Base-by-base conservation (phyloP, 2,797 vertebrate species). In the Choloepus didactylus region DNA sequence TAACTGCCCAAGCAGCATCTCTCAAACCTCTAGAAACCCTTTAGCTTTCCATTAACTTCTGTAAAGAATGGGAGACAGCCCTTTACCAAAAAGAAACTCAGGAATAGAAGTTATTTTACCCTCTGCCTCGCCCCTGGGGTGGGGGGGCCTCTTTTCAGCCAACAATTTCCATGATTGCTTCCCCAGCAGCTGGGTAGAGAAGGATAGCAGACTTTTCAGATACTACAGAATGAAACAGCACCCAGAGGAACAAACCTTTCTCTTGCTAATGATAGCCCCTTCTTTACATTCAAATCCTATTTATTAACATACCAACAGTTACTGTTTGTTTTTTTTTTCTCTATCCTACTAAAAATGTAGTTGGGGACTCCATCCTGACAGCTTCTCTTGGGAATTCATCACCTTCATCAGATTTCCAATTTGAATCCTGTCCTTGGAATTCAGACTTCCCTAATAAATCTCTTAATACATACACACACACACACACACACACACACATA, bases 121-220 rank as follows among this genome's bases (percentile, higher is more conserved):
- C 35, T 23, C 4, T 15, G 4, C 23, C 29, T 66, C 5, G 1
- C 14, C 44, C 54, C 8, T 29, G 41, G 41, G 41, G 8, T 31
- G 25, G 6, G 25, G n/a, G n/a, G 16, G 46, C 9, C 9, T 4
- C 2, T 7, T 1, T 18, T 56, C 16, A 0, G 62, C 10, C 11
- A 2, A 6, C 44, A 25, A 19, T 38, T 31, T 49, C 44, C 12
- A 14, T 41, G 18, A 25, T 1, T 15, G 25, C n/a, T 51, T 23
- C 21, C 64, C 5, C 19, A 27, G 44, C 3, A 27, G 15, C 18
- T 11, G 84, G 38, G 51, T 14, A 23, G 35, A 56, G 56, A 21
- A 21, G 54, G 5, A 56, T 4, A 18, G 41, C 12, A 87, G 41
- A 75, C 56, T 64, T 64, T 75, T 12, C 15, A 41, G 73, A 25